These are phyloP conservation scores for Bombus superbus DNA, from an alignment of 1,140 invertebrate species.

Conservation along the genomic window DNA sequence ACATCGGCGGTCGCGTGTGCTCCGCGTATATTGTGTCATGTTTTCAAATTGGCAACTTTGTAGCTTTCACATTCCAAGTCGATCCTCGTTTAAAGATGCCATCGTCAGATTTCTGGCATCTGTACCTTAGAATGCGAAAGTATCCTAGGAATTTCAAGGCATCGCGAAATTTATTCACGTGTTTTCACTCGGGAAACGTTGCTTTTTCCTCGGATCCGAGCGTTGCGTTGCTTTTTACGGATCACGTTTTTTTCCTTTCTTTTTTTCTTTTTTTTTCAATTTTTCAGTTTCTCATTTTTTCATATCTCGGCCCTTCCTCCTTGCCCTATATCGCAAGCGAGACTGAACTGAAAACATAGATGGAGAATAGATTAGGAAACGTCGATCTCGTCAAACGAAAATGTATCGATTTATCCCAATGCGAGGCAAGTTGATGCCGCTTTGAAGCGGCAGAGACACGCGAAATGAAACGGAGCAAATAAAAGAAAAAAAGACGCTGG, in stretches of 20 bases:
- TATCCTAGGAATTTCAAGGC: not conserved
- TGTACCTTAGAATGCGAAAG: not conserved
- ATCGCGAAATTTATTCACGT: no score
- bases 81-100: not conserved
- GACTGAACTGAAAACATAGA: no score
- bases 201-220: not conserved
- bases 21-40: not conserved
- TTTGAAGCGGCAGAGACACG: not conserved
- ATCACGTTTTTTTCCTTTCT: no score
- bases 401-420: no score
- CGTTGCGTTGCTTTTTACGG: not conserved
- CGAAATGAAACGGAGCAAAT: not conserved
- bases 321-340: no score
- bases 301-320: no score
- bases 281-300: no score
- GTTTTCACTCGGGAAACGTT: not conserved
- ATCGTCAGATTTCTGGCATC: not conserved
- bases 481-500: not conserved
- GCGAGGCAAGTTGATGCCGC: no score
- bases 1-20: not conserved
- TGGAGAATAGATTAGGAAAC: no score
- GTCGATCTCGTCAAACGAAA: no score
- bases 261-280: no score
- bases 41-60: not conserved
- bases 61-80: not conserved